A percentile compares a stretch with the other conserved stretches of the same genome.
phyloP scores from a whole-genome alignment of 2,113 vertebrate genomes.

The Perca flavescens region DNA sequence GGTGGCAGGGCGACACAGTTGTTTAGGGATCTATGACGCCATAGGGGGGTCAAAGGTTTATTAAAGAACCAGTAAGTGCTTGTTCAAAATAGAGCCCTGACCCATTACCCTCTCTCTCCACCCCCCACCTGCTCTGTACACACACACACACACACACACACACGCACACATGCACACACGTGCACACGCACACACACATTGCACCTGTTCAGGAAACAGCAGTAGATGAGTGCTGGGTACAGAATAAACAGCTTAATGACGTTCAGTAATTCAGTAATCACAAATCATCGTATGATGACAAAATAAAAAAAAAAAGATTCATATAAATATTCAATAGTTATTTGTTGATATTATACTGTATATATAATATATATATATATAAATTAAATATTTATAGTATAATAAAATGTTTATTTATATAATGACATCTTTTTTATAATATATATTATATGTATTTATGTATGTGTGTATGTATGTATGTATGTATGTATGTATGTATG shows the following conservation, averaged over 20 bases:
- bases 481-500: not conserved
- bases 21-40: slow-evolving; percentile 74
- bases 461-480: too few relatives aligned
- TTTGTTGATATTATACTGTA: not conserved
- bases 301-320: not conserved
- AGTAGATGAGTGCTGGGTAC: not conserved
- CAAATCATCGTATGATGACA: not conserved
- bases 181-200: slow-evolving; percentile 5
- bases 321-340: not conserved
- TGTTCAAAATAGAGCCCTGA: slow-evolving; percentile 79
- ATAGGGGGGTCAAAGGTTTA: slow-evolving; percentile 78
- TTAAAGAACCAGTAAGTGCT: slow-evolving; percentile 75
- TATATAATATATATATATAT: too few relatives aligned
- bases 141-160: slow-evolving; percentile 6
- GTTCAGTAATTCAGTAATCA: not conserved
- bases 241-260: slow-evolving; percentile 6
- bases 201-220: slow-evolving; percentile 24
- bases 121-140: slow-evolving; percentile 63
- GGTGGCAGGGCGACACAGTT: slow-evolving; percentile 75
- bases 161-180: slow-evolving; percentile 7
- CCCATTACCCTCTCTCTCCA: slow-evolving; percentile 51
- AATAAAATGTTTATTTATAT: too few relatives aligned
- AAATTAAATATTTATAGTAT: too few relatives aligned
- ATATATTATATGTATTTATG: too few relatives aligned
- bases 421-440: not conserved